These are phyloP conservation scores for Eupeodes luniger DNA, from an alignment of 2,888 invertebrate genomes.

Conservation along the genomic window DNA sequence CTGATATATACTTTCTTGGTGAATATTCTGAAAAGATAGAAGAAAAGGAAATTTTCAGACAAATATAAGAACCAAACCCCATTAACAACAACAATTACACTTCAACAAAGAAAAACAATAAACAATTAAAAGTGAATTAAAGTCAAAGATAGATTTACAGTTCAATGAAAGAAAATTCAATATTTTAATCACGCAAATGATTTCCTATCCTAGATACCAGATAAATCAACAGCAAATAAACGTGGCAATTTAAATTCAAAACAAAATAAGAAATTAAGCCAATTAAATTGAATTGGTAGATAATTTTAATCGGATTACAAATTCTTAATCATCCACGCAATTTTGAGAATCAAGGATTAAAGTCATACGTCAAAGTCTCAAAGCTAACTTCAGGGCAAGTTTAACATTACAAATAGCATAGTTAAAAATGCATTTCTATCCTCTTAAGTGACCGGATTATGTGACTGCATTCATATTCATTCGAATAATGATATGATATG, in stretches of 20 bases:
- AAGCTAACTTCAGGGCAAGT: neutral
- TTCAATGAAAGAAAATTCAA: neutral
- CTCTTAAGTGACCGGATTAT: neutral
- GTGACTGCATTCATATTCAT: neutral
- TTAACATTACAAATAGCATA: neutral
- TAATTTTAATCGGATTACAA: neutral
- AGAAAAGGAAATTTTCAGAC: neutral
- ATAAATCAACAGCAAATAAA: constrained; percentile 27
- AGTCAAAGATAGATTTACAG: constrained; percentile 10
- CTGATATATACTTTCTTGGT: constrained; percentile 38
- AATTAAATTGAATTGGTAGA: neutral
- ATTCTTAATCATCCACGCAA: neutral
- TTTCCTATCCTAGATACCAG: neutral
- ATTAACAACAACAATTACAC: neutral
- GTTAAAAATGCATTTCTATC: neutral
- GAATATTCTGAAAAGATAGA: constrained; percentile 59
- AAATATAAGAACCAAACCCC: neutral
- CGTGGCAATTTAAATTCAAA: constrained; percentile 12
- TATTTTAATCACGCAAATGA: constrained; percentile 5
- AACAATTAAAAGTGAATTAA: constrained; percentile 21
- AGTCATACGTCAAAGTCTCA: neutral
- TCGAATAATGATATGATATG: constrained; percentile 4
- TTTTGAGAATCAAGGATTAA: neutral
- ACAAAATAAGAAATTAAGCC: neutral
- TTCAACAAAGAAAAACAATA: neutral